These are phyloP conservation scores for Pterocles burchelli DNA, from an alignment of 2,113 vertebrate genomes.

Conservation along the genomic window DNA sequence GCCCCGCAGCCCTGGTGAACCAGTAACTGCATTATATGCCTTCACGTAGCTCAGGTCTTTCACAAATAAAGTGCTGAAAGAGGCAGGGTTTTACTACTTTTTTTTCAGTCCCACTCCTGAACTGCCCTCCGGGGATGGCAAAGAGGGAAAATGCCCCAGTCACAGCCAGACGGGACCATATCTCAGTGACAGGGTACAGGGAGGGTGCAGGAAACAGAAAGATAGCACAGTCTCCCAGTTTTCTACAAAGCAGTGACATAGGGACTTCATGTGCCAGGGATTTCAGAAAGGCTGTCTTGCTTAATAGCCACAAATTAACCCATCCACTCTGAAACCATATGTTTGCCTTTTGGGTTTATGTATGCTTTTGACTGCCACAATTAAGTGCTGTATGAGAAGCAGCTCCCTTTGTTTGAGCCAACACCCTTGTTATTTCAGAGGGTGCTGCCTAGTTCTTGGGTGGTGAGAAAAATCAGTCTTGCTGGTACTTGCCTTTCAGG, in stretches of 20 bases:
- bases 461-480: background rate
- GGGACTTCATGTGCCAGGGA: background rate
- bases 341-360: background rate
- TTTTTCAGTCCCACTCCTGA: background rate
- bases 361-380: background rate
- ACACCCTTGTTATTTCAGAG: background rate
- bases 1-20: background rate
- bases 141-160: background rate
- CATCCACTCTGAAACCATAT: background rate
- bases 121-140: background rate
- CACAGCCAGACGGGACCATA: background rate
- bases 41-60: background rate
- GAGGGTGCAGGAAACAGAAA: background rate
- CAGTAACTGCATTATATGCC: background rate
- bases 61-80: background rate
- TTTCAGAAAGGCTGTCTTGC: background rate
- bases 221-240: background rate
- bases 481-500: constrained; percentile 60
- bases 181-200: background rate
- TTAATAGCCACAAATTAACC: background rate
- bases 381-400: background rate
- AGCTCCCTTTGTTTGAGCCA: background rate
- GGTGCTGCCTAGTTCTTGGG: background rate
- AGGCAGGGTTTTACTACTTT: background rate
- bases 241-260: background rate